Conservation (phyloP, 2,113 vertebrate species). For the Ceratotherium simum region DNA sequence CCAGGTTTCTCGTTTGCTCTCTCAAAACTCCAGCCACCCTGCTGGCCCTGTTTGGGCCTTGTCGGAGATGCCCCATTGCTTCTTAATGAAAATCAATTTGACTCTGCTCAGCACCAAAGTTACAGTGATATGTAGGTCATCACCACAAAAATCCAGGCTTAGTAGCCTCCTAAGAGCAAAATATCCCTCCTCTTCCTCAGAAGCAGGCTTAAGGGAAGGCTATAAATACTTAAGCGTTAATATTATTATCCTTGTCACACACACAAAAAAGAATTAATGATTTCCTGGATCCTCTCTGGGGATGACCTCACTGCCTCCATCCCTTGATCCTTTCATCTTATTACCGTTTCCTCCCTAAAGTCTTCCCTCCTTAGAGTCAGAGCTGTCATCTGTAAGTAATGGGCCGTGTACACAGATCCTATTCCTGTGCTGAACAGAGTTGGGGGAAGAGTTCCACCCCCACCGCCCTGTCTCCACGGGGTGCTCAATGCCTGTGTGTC, state of each 20-base stretch:
- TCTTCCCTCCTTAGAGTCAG: constrained; percentile 58
- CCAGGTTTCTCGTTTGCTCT: neutral
- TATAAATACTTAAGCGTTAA: constrained; percentile 73
- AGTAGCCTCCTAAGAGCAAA: constrained; percentile 30
- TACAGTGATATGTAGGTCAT: neutral
- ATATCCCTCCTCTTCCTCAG: constrained; percentile 28
- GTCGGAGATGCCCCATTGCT: neutral
- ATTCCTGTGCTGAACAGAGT: neutral
- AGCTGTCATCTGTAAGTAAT: constrained; percentile 74
- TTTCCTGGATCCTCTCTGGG: constrained; percentile 66
- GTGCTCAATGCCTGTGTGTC: constrained; percentile 76
- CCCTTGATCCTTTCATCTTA: constrained; percentile 56
- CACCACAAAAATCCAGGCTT: constrained; percentile 42
- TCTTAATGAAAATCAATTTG: neutral
- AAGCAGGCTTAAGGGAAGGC: constrained; percentile 57
- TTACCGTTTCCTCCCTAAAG: constrained; percentile 68
- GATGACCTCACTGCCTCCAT: constrained; percentile 44
- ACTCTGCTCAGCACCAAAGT: constrained; percentile 21
- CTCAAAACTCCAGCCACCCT: neutral
- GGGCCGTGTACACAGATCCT: constrained; percentile 59
- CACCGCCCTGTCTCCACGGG: constrained; percentile 21
- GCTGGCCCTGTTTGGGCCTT: neutral
- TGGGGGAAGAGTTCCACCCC: constrained; percentile 42
- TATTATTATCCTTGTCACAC: constrained; percentile 72
- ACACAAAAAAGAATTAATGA: constrained; percentile 62